Evolutionary conservation across 2,797 vertebrate genomes (phyloP).

Genomic region (Apodemus agrarius): DNA sequence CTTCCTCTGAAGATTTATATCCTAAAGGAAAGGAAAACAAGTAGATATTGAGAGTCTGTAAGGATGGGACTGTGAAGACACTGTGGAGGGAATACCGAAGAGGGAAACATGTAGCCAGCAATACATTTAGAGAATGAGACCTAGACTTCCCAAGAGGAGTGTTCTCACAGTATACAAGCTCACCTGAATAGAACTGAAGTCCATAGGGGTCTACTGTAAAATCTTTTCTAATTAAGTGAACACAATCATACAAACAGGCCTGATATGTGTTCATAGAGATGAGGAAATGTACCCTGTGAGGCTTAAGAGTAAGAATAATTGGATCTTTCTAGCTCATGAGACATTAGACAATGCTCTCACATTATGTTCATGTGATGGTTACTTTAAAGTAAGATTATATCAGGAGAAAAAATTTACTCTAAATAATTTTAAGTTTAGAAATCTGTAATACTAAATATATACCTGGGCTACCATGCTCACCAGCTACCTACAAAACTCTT

Average conservation of each 20-base stretch:
- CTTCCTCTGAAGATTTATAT: neutral
- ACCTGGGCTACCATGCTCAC: neutral
- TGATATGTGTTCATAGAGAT: neutral
- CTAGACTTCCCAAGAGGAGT: neutral
- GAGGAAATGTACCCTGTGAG: neutral
- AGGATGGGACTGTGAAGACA: neutral
- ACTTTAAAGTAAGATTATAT: neutral
- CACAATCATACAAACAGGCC: neutral
- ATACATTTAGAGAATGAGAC: neutral
- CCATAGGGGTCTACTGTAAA: neutral
- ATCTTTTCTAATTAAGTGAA: neutral
- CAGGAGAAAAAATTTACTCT: neutral
- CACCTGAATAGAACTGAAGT: neutral
- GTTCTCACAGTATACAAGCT: neutral
- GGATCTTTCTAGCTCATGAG: neutral
- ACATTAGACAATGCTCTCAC: neutral
- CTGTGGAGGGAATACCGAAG: neutral
- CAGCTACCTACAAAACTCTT: neutral
- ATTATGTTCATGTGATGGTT: neutral
- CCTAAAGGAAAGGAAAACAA: neutral
- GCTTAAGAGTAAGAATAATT: neutral
- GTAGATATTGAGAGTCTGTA: neutral
- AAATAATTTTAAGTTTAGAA: neutral
- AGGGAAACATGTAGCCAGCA: neutral
- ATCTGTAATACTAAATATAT: neutral